phyloP scores from a whole-genome alignment of 2,797 vertebrate species.

The Channallabes apus region DNA sequence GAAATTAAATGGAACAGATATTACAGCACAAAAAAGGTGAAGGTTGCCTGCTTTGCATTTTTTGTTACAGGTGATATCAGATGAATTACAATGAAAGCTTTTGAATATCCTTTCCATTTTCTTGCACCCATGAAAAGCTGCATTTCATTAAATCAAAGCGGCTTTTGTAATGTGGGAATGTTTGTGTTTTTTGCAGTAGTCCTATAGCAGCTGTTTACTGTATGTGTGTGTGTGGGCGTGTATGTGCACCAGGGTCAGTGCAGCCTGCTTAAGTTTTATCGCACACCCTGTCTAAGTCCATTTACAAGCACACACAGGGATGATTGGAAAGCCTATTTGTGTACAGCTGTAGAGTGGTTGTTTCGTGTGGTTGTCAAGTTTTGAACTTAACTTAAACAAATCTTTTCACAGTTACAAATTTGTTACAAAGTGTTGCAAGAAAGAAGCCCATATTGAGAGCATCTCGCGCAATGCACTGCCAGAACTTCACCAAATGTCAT shows the following conservation, averaged over 20 bases:
- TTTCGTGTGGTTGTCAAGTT: background rate
- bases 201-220: background rate
- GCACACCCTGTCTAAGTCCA: slow-evolving; percentile 17
- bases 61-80: background rate
- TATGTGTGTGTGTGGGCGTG: background rate
- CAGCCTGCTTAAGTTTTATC: slow-evolving; percentile 14
- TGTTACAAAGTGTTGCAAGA: background rate
- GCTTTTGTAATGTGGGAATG: slow-evolving; percentile 11
- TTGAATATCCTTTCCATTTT: background rate
- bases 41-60: background rate
- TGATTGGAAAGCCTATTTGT: slow-evolving; percentile 23
- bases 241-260: background rate
- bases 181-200: slow-evolving; percentile 16
- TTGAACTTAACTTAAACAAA: background rate
- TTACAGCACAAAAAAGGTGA: background rate
- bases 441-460: background rate
- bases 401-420: background rate
- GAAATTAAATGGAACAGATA: background rate
- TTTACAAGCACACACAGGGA: slow-evolving; percentile 12
- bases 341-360: background rate
- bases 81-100: background rate
- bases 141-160: background rate
- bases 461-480: too few species aligned
- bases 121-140: background rate
- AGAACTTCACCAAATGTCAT: background rate